phyloP scores from a whole-genome alignment of 2,888 invertebrate species.

The Drosophila meridiana region DNA sequence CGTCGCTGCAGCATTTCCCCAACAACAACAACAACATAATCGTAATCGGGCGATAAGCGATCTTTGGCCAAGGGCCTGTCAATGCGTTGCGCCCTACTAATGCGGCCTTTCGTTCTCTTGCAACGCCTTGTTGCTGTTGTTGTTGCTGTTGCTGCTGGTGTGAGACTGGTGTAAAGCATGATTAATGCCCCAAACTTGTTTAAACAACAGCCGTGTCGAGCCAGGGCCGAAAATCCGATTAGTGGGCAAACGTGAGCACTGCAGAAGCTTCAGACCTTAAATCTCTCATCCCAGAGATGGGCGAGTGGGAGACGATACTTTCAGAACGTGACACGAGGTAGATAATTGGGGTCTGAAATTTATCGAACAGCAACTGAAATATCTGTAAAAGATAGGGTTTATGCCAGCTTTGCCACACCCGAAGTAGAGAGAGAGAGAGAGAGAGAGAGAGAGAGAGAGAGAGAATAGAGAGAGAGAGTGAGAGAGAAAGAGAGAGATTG shows the following conservation, averaged over 20 bases:
- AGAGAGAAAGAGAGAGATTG: too few species aligned
- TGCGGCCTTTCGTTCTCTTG: constrained; percentile 45
- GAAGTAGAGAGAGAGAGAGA: too few species aligned
- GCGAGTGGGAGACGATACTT: not conserved
- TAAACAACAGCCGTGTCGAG: constrained; percentile 74
- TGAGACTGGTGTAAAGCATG: constrained; percentile 72
- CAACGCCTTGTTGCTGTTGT: constrained; percentile 15
- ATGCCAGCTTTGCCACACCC: too few species aligned
- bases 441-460: too few species aligned
- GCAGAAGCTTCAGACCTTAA: constrained; percentile 44
- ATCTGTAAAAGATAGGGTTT: too few species aligned
- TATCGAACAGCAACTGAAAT: not conserved
- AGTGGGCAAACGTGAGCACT: constrained; percentile 67
- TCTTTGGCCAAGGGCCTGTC: constrained; percentile 68
- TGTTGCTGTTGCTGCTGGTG: constrained; percentile 19
- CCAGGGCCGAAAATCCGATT: constrained; percentile 78
- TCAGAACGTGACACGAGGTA: constrained; percentile 2
- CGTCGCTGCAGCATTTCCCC: constrained; percentile 43
- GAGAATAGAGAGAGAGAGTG: too few species aligned
- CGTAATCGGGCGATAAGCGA: constrained; percentile 76
- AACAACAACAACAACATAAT: constrained; percentile 50
- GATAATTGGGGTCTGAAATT: not conserved
- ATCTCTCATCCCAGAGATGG: constrained; percentile 3
- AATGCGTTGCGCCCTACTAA: constrained; percentile 75
- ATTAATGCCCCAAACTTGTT: constrained; percentile 79